Conservation (phyloP, 2,113 vertebrate genomes). For the zebrafish (Danio rerio) region GRCz12tu NC_133181.1:53279001-53279500, state of each 20-base stretch:
- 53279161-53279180: constrained; percentile 11
- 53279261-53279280: background rate
- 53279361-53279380: too few species aligned
- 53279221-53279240: background rate
- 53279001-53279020: background rate
- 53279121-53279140: background rate
- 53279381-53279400: too few species aligned
- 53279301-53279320: background rate
- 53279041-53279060: background rate
- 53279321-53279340: too few species aligned
- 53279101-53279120: background rate
- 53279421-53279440: too few species aligned
- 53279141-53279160: background rate
- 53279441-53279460: too few species aligned
- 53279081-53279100: background rate
- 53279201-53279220: constrained; percentile 1
- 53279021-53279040: background rate
- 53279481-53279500: too few species aligned
- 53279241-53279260: constrained; percentile 14
- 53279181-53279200: constrained; percentile 19
- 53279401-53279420: too few species aligned
- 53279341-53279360: too few species aligned
- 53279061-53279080: constrained; percentile 28
- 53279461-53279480: too few species aligned
- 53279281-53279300: background rate